Evolutionary conservation across 2,888 invertebrate genomes (phyloP).

Genomic region (Dione juno): DNA sequence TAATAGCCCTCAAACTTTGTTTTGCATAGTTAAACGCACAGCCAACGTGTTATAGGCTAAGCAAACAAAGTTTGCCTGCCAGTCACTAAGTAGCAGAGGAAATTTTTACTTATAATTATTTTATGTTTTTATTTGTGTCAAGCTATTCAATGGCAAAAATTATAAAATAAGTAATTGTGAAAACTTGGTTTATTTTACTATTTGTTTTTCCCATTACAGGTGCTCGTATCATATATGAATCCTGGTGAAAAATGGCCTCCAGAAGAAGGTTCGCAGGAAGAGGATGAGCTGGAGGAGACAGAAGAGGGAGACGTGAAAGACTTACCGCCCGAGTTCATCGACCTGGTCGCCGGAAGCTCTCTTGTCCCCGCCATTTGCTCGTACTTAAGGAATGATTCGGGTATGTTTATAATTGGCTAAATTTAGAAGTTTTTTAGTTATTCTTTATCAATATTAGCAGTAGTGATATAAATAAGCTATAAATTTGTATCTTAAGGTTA

Average conservation of each 20-base stretch:
- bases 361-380: slow-evolving; percentile 94
- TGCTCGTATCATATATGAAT: slow-evolving; percentile 94
- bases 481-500: too few relatives aligned
- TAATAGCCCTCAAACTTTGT: too few relatives aligned
- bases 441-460: too few relatives aligned
- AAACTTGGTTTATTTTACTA: neutral
- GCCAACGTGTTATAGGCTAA: too few relatives aligned
- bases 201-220: slow-evolving; percentile 70
- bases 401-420: slow-evolving; percentile 59
- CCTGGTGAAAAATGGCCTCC: slow-evolving; percentile 85
- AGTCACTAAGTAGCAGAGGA: too few relatives aligned
- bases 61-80: too few relatives aligned
- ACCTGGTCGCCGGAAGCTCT: slow-evolving; percentile 91
- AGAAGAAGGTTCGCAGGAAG: slow-evolving; percentile 72
- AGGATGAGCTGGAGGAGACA: slow-evolving; percentile 54
- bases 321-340: slow-evolving; percentile 88
- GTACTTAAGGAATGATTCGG: slow-evolving; percentile 96
- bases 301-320: slow-evolving; percentile 67
- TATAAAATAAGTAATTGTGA: neutral
- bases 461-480: too few relatives aligned
- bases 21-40: too few relatives aligned
- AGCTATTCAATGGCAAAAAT: neutral
- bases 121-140: too few relatives aligned
- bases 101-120: too few relatives aligned
- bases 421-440: too few relatives aligned